Percentiles rank a stretch among this genome's conserved stretches.
Conservation (phyloP, 53 echinoderm and acorn worm genomes). For the Henricia sp. region DNA sequence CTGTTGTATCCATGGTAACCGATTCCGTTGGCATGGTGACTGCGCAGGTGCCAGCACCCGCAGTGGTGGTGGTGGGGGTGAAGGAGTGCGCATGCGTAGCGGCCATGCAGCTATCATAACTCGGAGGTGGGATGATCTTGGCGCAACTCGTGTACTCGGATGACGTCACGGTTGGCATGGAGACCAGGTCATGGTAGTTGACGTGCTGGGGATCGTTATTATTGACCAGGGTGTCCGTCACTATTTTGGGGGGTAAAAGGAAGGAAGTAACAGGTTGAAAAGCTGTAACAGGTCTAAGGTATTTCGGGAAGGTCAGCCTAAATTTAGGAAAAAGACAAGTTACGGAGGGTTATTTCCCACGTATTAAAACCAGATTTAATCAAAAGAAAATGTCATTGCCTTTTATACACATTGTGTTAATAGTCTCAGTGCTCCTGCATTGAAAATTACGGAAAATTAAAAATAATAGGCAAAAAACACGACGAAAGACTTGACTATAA, state of each 20-base stretch:
- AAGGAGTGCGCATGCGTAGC: slow-evolving; percentile 45
- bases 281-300: slow-evolving; percentile 16
- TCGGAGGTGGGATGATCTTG: slow-evolving; percentile 51
- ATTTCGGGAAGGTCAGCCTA: slow-evolving; percentile 54
- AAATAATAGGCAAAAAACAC: too few relatives aligned
- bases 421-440: too few relatives aligned
- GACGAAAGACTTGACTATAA: too few relatives aligned
- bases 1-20: slow-evolving; percentile 38
- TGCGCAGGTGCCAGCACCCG: slow-evolving; percentile 23
- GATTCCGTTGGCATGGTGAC: slow-evolving; percentile 30
- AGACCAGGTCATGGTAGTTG: slow-evolving; percentile 71
- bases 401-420: too few relatives aligned
- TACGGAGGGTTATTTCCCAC: too few relatives aligned
- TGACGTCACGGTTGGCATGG: slow-evolving; percentile 61
- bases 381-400: too few relatives aligned
- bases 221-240: slow-evolving; percentile 61
- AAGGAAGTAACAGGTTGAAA: slow-evolving; percentile 54
- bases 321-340: slow-evolving; percentile 28
- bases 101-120: slow-evolving; percentile 23
- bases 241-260: slow-evolving; percentile 44
- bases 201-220: slow-evolving; percentile 81
- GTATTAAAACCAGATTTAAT: too few relatives aligned
- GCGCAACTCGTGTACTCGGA: slow-evolving; percentile 44
- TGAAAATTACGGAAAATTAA: too few relatives aligned
- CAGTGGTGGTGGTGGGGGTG: slow-evolving; percentile 28